Evolutionary conservation across 1,140 invertebrate genomes (phyloP), one percentile per base, ranked within the genome.

Genomic region (Neodiprion virginianus): DNA sequence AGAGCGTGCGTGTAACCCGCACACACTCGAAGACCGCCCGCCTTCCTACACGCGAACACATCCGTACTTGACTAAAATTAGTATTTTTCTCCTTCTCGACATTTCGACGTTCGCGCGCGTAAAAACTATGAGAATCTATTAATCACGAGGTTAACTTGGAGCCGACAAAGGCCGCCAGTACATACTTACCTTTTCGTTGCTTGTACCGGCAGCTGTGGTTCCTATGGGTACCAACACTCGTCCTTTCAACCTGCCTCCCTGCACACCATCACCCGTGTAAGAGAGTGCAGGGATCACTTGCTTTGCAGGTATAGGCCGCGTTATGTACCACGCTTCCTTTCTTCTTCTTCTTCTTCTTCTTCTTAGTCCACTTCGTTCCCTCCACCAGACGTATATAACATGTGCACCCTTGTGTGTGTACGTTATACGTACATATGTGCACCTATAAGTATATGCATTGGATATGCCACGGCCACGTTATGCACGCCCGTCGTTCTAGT

Each of bases 111-210:
- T 69, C 14, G 23, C 67, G 61, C 17, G 67, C 40, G 67, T 69
- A 69, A 69, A 23, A 69, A 69, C 67, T 69, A 47, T 21, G 40
- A 69, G 23, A 69, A 69, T 69, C 73, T 74, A 77, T 79, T 74
- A 78, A 79, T 78, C 77, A 78, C 72, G 74, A 74, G 28, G 72
- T 75, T 74, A 79, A 78, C 75, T 65, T 74, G 71, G 71, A 40
- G 68, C 77, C 77, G 77, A 78, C 77, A 78, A 77, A 78, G 79
- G 69, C 75, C 40, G 21, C 11, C n/a, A 17, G 53, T 61, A 61
- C 53, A 61, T 61, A 61, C 53, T 61, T 61, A 61, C 11, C 53
- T 61, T 61, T 61, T 61, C 53, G 53, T 61, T 14, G 11, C 53
- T 14, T 61, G 8, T 61, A 61, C 11, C 53, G 53, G 53, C 53